Percentiles rank a stretch among this genome's conserved stretches.
Evolutionary conservation across 2,113 vertebrate species (phyloP).

Genomic region (Miniopterus natalensis): DNA sequence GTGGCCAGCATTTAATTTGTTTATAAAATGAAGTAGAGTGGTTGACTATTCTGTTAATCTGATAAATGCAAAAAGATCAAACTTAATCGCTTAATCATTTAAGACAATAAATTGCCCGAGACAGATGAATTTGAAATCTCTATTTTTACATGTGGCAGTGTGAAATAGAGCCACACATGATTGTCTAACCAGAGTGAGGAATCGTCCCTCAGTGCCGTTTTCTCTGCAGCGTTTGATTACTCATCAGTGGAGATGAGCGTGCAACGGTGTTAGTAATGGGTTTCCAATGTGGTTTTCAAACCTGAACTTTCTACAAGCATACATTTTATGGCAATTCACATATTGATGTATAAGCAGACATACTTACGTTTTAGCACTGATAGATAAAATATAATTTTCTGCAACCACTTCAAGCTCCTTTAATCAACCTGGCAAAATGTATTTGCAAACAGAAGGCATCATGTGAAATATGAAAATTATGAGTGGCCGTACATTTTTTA

Average conservation of each 20-base stretch:
- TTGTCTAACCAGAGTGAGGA: conserved; percentile 51
- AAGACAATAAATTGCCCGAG: neutral
- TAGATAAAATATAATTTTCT: neutral
- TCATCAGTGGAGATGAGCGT: conserved; percentile 9
- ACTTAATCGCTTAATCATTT: neutral
- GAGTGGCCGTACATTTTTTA: neutral
- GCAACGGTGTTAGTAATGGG: conserved; percentile 19
- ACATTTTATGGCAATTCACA: neutral
- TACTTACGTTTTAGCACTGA: conserved; percentile 38
- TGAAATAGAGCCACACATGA: conserved; percentile 6
- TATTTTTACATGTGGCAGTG: neutral
- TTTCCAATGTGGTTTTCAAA: conserved; percentile 46
- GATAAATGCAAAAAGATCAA: neutral
- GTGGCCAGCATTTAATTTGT: neutral
- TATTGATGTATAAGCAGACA: neutral
- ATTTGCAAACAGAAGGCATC: neutral
- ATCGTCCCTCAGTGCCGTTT: conserved; percentile 9
- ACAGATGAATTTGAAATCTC: neutral
- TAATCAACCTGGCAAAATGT: conserved; percentile 4
- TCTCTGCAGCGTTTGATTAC: conserved; percentile 25
- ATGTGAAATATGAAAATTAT: conserved; percentile 13
- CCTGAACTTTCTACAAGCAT: conserved; percentile 6
- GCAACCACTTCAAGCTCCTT: neutral
- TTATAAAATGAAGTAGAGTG: neutral
- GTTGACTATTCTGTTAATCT: neutral